A percentile compares a stretch with the other conserved stretches of the same genome.
Evolutionary conservation across 1,140 invertebrate genomes (phyloP).

Genomic region (Ceratoteleas bidentatus): DNA sequence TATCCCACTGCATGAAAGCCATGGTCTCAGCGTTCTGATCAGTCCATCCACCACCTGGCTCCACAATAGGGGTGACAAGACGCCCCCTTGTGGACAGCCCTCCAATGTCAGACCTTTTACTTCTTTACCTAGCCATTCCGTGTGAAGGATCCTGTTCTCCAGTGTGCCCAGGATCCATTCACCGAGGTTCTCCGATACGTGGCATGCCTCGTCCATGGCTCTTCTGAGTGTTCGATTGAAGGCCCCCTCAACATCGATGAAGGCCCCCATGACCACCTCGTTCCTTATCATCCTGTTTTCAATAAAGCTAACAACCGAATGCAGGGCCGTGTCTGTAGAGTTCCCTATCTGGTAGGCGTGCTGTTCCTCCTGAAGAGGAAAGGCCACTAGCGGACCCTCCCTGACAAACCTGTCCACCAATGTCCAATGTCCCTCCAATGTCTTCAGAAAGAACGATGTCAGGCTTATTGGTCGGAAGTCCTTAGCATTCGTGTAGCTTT

Average conservation of each 20-base stretch:
- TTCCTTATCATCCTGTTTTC: not conserved
- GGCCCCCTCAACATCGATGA: not conserved
- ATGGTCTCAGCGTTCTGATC: not conserved
- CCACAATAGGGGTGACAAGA: constrained; percentile 1
- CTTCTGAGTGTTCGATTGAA: constrained; percentile 6
- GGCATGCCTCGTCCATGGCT: not conserved
- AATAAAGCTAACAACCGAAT: constrained; percentile 1
- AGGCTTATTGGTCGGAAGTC: not conserved
- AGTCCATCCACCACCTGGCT: constrained; percentile 6
- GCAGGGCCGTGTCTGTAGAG: constrained; percentile 2
- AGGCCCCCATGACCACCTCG: not conserved
- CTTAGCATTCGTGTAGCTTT: not conserved
- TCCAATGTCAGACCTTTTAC: constrained; percentile 8
- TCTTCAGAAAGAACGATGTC: constrained; percentile 1
- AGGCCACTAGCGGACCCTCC: not conserved
- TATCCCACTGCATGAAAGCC: not conserved
- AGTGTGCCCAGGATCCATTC: constrained; percentile 12
- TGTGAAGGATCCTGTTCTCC: not conserved
- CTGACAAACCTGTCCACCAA: constrained; percentile 2
- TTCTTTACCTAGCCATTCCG: constrained; percentile 2
- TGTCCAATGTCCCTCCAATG: not conserved
- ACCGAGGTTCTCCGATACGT: not conserved
- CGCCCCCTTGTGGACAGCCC: constrained; percentile 14
- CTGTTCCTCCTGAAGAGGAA: not conserved
- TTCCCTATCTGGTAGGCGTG: constrained; percentile 3